Conservation (phyloP, 1,140 invertebrate species). For the Plectrocnemia conspersa region DNA sequence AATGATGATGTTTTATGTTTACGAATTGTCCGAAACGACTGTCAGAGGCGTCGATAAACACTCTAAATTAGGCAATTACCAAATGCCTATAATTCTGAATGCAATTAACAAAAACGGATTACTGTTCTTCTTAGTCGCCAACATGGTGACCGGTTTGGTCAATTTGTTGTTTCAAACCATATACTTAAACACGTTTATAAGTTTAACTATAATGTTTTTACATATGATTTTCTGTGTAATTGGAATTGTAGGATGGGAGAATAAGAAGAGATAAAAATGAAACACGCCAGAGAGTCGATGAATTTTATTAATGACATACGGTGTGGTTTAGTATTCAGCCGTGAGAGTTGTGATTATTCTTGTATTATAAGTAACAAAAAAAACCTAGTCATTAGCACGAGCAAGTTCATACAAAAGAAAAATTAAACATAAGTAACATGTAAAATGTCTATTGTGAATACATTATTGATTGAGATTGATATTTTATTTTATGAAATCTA, state of each 20-base stretch:
- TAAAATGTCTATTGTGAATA: no score
- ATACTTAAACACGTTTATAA: slow-evolving; percentile 43
- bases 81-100: slow-evolving; percentile 56
- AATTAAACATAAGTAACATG: no score
- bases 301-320: no score
- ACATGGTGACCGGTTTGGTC: slow-evolving; percentile 73
- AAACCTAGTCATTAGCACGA: no score
- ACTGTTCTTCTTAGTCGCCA: slow-evolving; percentile 71
- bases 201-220: slow-evolving; percentile 54
- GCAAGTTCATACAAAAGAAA: no score
- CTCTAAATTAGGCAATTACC: slow-evolving; percentile 27
- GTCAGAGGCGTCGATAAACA: slow-evolving; percentile 15
- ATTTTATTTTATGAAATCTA: no score
- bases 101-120: slow-evolving; percentile 72
- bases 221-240: slow-evolving; percentile 55
- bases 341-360: no score
- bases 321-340: not conserved
- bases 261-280: no score
- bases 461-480: no score
- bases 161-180: slow-evolving; percentile 67
- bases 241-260: slow-evolving; percentile 35
- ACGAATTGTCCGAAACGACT: slow-evolving; percentile 45
- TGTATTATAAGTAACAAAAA: no score
- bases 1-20: slow-evolving; percentile 51
- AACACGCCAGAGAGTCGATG: no score